Base-by-base conservation (phyloP, 2,797 vertebrate genomes). In the Mus spretus region DNA sequence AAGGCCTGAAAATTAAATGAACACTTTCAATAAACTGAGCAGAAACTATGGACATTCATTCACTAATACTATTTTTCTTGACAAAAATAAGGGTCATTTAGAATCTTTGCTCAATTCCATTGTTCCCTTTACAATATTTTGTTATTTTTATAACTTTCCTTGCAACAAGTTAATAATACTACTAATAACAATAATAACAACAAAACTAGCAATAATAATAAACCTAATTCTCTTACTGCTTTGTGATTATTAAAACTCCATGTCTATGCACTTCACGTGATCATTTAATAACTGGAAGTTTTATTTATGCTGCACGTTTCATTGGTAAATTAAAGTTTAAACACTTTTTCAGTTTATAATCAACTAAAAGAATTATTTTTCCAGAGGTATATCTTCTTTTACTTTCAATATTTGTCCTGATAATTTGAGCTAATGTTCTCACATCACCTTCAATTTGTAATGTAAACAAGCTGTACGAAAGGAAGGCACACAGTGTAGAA, bases 281-380 rank as follows among this genome's bases (percentile, higher is more conserved):
- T 50, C 65, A 79, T n/a, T 90, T 92, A 84, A 91, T 81, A 55
- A 70, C 57, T 81, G 7, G 47, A 55, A 77, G 53, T 17, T 57
- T 78, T 53, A 80, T 53, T 85, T 81, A 79, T 89, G 57, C 37
- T 84, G 57, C 14, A 81, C 47, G 10, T 72, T 96, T 95, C 40
- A 74, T 95, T 93, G 50, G 63, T 34, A 95, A 95, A 88, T 86
- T 94, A 96, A 94, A 87, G 15, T 1, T 17, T 61, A 88, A 61
- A 82, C 3, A 67, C 2, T 72, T 67, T 84, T 81, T 93, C 22
- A 78, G 26, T 79, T 91, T 70, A 91, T 59, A 91, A 31, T 61
- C 72, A 50, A 78, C 78, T 88, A 79, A 63, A 4, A 67, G 6
- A 90, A 65, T 88, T 65, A 34, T 89, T 85, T 57, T 72, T 31